Percentiles rank a stretch among this genome's conserved stretches.
Conservation (phyloP, 2,113 vertebrate species). For the Centropus bengalensis region DNA sequence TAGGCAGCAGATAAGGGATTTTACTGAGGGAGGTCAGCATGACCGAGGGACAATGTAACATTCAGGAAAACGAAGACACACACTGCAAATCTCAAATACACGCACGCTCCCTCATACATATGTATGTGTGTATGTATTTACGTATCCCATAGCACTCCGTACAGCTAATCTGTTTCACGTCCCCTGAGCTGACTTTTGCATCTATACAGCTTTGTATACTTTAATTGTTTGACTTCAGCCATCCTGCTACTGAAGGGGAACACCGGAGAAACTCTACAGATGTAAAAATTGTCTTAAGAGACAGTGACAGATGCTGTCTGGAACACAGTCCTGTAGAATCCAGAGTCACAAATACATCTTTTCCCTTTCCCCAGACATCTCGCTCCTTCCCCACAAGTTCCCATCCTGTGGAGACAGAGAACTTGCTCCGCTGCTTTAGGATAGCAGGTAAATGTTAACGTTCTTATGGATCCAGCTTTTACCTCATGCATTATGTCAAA, state of each 20-base stretch:
- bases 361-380: not conserved
- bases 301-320: not conserved
- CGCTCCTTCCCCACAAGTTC: not conserved
- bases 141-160: not conserved
- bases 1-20: not conserved
- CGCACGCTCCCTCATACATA: no score
- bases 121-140: not conserved
- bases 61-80: not conserved
- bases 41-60: not conserved
- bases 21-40: not conserved
- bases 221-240: not conserved
- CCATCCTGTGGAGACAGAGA: not conserved
- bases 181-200: not conserved
- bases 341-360: not conserved
- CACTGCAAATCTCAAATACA: not conserved
- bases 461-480: not conserved
- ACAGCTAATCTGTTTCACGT: not conserved
- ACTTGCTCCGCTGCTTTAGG: not conserved
- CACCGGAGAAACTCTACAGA: not conserved
- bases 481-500: conserved; percentile 34
- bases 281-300: not conserved
- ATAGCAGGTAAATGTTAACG: not conserved
- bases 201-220: not conserved
- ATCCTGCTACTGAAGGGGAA: not conserved
- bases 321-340: not conserved